phyloP scores from a whole-genome alignment of 2,888 invertebrate genomes.

The Leucoma salicis region DNA sequence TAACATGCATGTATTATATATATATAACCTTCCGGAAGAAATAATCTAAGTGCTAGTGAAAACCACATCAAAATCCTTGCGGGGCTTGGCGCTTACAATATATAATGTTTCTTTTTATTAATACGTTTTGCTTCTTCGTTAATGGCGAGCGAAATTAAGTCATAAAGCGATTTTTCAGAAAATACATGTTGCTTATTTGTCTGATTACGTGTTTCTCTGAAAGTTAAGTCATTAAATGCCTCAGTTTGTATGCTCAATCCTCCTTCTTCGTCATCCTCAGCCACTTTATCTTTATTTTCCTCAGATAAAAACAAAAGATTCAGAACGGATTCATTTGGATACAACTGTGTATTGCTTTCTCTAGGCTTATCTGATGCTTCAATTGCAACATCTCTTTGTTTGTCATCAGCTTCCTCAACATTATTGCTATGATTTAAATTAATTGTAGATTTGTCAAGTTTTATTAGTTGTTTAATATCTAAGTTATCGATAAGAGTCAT shows the following conservation, averaged over 20 bases:
- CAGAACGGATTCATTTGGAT: neutral
- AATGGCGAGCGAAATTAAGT: slow-evolving; percentile 1
- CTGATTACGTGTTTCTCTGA: neutral
- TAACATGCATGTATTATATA: too few species aligned
- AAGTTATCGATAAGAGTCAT: neutral
- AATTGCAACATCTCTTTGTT: neutral
- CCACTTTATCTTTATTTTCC: neutral
- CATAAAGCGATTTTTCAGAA: neutral
- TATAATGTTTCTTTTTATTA: neutral
- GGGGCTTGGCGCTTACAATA: neutral
- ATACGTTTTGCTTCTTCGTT: slow-evolving; percentile 1
- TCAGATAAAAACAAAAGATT: slow-evolving; percentile 1
- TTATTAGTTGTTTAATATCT: neutral
- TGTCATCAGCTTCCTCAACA: neutral
- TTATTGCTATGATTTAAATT: neutral
- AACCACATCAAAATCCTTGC: too few species aligned
- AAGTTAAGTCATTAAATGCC: neutral
- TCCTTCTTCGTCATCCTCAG: neutral
- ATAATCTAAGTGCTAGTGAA: too few species aligned
- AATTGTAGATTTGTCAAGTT: neutral
- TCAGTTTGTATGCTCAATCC: neutral
- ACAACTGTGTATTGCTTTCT: neutral
- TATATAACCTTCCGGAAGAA: too few species aligned
- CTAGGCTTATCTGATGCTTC: too few species aligned
- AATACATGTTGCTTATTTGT: neutral